These are phyloP conservation scores for Poeciliopsis turneri DNA, from an alignment of 2,797 vertebrate species.

Conservation along the genomic window DNA sequence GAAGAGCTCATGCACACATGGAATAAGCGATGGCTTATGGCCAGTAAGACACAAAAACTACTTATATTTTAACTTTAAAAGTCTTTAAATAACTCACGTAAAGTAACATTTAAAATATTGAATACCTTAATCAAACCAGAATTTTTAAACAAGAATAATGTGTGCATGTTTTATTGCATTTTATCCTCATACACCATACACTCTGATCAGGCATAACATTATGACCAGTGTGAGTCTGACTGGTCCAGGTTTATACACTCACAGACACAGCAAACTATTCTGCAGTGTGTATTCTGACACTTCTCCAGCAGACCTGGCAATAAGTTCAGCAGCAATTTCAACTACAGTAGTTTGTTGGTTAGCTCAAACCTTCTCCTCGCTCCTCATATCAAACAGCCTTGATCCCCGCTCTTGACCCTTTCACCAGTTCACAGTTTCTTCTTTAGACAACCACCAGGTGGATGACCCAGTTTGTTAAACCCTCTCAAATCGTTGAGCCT, in stretches of 20 bases:
- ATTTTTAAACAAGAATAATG: background rate
- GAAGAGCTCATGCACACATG: background rate
- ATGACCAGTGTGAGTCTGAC: background rate
- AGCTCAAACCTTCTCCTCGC: background rate
- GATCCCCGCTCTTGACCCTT: background rate
- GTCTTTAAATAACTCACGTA: background rate
- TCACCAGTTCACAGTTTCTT: background rate
- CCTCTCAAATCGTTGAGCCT: background rate
- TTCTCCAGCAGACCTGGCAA: background rate
- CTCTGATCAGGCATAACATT: background rate
- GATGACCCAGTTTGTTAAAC: background rate
- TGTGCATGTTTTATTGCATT: background rate
- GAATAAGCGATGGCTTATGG: background rate
- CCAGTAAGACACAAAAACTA: background rate
- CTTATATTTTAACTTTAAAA: background rate
- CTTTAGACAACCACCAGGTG: background rate
- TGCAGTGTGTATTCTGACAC: background rate
- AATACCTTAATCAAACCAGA: background rate
- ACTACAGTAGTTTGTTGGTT: background rate
- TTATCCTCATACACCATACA: background rate
- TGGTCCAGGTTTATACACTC: background rate
- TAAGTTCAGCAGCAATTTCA: background rate
- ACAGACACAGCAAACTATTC: background rate
- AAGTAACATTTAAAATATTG: background rate
- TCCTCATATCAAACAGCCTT: background rate